phyloP scores from a whole-genome alignment of 2,113 vertebrate genomes.

The Microcebus tavaratra region DNA sequence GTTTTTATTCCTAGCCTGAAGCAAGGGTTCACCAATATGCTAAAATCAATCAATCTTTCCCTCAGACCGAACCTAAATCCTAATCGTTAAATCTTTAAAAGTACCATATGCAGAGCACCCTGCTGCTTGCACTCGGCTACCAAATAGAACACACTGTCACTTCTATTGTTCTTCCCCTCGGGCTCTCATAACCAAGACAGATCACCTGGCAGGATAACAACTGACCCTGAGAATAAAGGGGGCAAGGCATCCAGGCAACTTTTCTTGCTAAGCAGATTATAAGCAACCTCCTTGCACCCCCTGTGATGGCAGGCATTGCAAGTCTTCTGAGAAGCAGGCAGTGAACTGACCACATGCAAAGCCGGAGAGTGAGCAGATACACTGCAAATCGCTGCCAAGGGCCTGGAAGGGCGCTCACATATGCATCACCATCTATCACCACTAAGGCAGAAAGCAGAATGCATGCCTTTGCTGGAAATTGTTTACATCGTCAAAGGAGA shows the following conservation, averaged over 20 bases:
- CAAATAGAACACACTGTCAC: neutral
- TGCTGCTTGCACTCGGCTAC: neutral
- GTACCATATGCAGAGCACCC: conserved; percentile 43
- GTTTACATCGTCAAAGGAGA: neutral
- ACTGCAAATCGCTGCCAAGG: neutral
- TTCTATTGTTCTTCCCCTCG: neutral
- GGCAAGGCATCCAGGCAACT: accelerated
- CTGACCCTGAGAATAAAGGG: accelerated
- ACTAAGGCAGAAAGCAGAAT: neutral
- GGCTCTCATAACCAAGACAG: neutral
- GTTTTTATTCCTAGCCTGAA: conserved; percentile 78
- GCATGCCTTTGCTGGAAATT: accelerated
- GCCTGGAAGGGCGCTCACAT: neutral
- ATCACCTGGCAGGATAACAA: neutral
- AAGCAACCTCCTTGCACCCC: neutral
- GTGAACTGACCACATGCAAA: neutral
- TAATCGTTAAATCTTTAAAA: conserved; percentile 67
- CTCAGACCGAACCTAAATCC: conserved; percentile 61
- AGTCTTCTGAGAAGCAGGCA: neutral
- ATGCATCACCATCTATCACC: neutral
- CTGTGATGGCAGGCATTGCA: conserved; percentile 10
- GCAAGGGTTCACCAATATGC: conserved; percentile 67
- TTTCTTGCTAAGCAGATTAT: conserved; percentile 36
- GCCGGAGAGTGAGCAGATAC: neutral
- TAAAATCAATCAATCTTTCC: conserved; percentile 79